Base-by-base conservation (phyloP, 2,113 vertebrate genomes). In the Oenanthe melanoleuca region DNA sequence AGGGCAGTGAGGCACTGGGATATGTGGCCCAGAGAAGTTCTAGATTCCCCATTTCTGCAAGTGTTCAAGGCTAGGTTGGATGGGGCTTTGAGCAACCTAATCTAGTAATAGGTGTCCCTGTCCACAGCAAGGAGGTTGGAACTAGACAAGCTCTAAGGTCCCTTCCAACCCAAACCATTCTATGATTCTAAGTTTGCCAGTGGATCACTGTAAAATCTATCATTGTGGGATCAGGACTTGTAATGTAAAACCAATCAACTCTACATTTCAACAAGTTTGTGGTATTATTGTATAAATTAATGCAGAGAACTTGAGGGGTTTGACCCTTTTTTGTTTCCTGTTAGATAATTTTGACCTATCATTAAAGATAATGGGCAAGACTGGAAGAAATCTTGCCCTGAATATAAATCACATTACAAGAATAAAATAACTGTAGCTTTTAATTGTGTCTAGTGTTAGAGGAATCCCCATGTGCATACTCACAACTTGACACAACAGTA, bases 291-390 rank as follows among this genome's bases (percentile, higher is more conserved):
- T 77, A 28, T 53, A 89, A 89, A 92, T 77, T 80, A 80, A 88
- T 81, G 66, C 47, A 70, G 52, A 84, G 40, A 64, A 71, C 71
- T 71, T 78, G 69, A 94, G 28, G 7, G 28, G 31, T 64, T 63
- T 59, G 64, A 50, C 50, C 78, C 67, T 80, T 78, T n/a, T 63
- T 95, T 95, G n/a, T 60, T 88, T 80, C 72, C 69, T 0, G 0
- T 77, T 90, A 86, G 38, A 91, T 84, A 14, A 26, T 70, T 94
- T 72, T 94, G 86, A 78, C 74, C 88, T 59, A 44, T 80, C 69
- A 57, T 93, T 94, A 83, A 88, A 82, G 52, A 57, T 49, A 85
- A 90, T 26, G 24, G 55, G 38, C 49, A 57, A 25, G 53, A 91
- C 50, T 29, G 28, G 47, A 82, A 72, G 52, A 65, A 72, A 66